Evolutionary conservation across 2,888 invertebrate genomes (phyloP).

Genomic region (Trachelus troglodyta): DNA sequence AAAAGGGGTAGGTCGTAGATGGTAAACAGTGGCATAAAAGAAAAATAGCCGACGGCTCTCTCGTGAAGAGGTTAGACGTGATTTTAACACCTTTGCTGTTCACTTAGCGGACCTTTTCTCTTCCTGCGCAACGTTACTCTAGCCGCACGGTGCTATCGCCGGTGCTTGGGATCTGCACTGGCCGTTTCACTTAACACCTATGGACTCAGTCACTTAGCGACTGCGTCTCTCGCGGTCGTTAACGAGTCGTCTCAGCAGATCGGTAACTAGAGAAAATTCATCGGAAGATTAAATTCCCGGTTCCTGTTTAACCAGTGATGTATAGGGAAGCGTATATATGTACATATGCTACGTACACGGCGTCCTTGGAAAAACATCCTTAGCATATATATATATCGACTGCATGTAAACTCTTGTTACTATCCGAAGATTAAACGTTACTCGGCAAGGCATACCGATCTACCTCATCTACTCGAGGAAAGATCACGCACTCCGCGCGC

Average conservation of each 20-base stretch:
- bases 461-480: neutral
- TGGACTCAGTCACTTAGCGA: conserved; percentile 31
- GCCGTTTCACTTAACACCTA: conserved; percentile 19
- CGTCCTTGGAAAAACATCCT: no score
- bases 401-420: neutral
- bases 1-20: neutral
- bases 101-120: conserved; percentile 23
- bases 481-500: conserved; percentile 1
- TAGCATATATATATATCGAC: no score
- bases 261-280: neutral
- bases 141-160: neutral
- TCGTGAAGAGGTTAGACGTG: neutral
- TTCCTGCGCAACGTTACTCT: neutral
- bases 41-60: neutral
- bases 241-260: conserved; percentile 32
- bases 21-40: neutral
- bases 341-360: no score
- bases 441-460: neutral
- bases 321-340: no score
- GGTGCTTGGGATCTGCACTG: neutral
- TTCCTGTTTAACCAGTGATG: neutral
- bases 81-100: conserved; percentile 27
- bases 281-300: neutral
- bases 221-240: conserved; percentile 22
- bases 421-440: neutral